Base-by-base conservation (phyloP, 1,140 invertebrate species). In the Trichogramma pretiosum region DNA sequence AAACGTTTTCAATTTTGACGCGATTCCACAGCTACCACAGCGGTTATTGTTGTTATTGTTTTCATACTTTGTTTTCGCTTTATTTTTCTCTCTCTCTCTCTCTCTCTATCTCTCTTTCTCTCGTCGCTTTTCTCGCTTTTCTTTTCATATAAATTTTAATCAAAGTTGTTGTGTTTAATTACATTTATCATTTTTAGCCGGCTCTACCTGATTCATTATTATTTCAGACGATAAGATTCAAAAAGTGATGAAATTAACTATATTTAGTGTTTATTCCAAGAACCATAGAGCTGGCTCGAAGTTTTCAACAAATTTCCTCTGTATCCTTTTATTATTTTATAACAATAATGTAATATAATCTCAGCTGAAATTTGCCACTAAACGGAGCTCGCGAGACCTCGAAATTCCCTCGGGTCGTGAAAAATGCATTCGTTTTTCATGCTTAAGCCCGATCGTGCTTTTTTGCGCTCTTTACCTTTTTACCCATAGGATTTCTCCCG, bases 1-100 rank as follows among this genome's bases (percentile, higher is more conserved):
- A 53, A 58, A 57, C 54, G 58, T 62, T 63, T 62, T 56, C 56
- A 58, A 60, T 46, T 49, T 42, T 35, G 34, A n/a, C n/a, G n/a
- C n/a, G n/a, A n/a, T n/a, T n/a, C n/a, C n/a, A 42, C 17, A 14
- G 23, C 24, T 28, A 5, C 24, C 14, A 37, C 7, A 8, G 13
- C 26, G 13, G 8, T 17, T 18, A 23, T 32, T 36, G 5, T 22
- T 22, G 21, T 34, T 23, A 14, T 43, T 16, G 16, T 24, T 19
- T 33, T 17, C 9, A 34, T 22, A 17, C 24, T 19, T 34, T 34
- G 22, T 14, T 28, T 28, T 11, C 11, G 11, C 24, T 28, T 11
- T 28, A 7, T 28, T 28, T 28, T 28, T 11, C 24, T 28, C 11
- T 28, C 11, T 11, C 24, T 28, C 24, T 5, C 11, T 5, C 24